Conservation (phyloP, 1,140 invertebrate species). For the Pseudoatta argentina region DNA sequence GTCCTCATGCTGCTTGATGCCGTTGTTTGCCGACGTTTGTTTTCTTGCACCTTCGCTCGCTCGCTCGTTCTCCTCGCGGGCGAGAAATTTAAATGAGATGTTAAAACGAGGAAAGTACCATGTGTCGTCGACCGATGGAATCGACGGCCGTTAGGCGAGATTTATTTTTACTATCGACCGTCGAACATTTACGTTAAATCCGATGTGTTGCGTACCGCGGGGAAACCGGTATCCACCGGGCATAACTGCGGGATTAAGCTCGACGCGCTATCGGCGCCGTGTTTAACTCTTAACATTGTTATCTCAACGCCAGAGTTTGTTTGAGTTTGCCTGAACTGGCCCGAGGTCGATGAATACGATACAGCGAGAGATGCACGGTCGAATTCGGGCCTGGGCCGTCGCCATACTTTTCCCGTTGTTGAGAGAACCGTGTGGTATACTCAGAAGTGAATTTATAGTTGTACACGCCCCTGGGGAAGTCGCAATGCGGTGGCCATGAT, state of each 20-base stretch:
- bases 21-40: constrained; percentile 57
- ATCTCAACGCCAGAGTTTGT: constrained; percentile 47
- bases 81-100: constrained; percentile 64
- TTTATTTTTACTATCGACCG: constrained; percentile 66
- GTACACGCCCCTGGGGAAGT: constrained; percentile 2
- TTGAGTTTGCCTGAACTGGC: constrained; percentile 34
- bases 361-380: not conserved
- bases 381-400: constrained; percentile 28
- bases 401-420: constrained; percentile 27
- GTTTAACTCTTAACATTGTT: constrained; percentile 56
- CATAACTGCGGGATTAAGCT: constrained; percentile 48
- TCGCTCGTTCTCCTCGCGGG: constrained; percentile 9
- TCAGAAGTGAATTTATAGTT: constrained; percentile 35
- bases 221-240: constrained; percentile 45
- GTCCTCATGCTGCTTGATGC: constrained; percentile 45
- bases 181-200: constrained; percentile 57
- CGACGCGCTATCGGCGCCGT: constrained; percentile 17
- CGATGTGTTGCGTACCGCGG: constrained; percentile 32
- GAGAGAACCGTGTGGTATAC: constrained; percentile 19
- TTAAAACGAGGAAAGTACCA: constrained; percentile 54
- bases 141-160: constrained; percentile 55
- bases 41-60: constrained; percentile 36
- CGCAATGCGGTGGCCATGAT: not conserved
- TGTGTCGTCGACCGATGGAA: constrained; percentile 48
- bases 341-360: constrained; percentile 32